phyloP scores from a whole-genome alignment of 2,797 vertebrate species.

The Numenius phaeopus region DNA sequence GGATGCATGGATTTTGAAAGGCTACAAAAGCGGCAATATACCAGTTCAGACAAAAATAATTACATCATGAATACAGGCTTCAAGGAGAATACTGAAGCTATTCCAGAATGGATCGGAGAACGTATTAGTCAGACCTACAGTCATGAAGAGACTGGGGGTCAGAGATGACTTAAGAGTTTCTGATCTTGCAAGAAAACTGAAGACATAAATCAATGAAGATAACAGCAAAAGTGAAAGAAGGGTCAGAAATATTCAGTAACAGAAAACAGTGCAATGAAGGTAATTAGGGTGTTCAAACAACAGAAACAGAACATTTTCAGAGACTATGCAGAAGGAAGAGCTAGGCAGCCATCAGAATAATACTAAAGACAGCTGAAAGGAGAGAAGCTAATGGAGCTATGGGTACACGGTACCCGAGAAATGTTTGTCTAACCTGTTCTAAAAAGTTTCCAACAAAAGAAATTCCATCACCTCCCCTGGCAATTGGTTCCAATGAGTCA shows the following conservation, averaged over 20 bases:
- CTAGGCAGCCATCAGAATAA: background rate
- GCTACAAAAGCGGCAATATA: background rate
- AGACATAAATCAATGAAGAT: background rate
- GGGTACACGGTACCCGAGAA: background rate
- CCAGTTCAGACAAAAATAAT: background rate
- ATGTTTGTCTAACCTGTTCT: conserved; percentile 20
- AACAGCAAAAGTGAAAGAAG: background rate
- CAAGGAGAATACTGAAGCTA: background rate
- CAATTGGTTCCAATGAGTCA: conserved; percentile 21
- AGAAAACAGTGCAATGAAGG: background rate
- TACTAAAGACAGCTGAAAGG: background rate
- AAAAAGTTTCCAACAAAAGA: conserved; percentile 39
- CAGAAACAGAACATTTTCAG: background rate
- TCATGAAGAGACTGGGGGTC: background rate
- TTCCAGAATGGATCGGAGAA: background rate
- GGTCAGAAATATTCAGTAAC: background rate
- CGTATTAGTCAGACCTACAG: background rate
- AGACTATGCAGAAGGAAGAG: background rate
- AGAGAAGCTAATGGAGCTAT: background rate
- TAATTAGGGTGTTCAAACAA: conserved; percentile 12
- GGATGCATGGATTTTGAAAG: background rate
- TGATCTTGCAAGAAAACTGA: background rate
- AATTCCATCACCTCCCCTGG: conserved; percentile 18
- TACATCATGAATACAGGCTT: background rate
- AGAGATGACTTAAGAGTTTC: conserved; percentile 3